phyloP scores from a whole-genome alignment of 2,888 invertebrate species.

The Chrysolina oricalcia region DNA sequence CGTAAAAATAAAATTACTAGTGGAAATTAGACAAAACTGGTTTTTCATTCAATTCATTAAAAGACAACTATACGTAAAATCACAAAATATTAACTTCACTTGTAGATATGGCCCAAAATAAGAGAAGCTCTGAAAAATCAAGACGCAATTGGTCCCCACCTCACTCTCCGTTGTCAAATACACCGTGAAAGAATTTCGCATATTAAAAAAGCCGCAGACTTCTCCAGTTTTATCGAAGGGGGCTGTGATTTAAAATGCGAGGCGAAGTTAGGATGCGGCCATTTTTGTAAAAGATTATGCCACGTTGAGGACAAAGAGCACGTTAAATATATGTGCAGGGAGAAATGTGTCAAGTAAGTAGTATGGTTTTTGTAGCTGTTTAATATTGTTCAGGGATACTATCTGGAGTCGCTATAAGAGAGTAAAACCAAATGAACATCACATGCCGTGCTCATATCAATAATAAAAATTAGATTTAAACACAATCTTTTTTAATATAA shows the following conservation, averaged over 20 bases:
- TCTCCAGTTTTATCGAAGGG: constrained; percentile 74
- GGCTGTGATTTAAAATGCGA: constrained; percentile 77
- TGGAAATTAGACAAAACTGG: too few relatives aligned
- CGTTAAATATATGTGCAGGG: constrained; percentile 70
- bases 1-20: too few relatives aligned
- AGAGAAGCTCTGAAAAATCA: constrained; percentile 72
- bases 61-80: too few relatives aligned
- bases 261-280: constrained; percentile 73
- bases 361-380: too few relatives aligned
- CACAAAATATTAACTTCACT: constrained; percentile 8
- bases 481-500: too few relatives aligned
- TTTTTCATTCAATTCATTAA: too few relatives aligned
- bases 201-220: constrained; percentile 68
- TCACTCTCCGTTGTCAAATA: constrained; percentile 74
- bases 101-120: constrained; percentile 75
- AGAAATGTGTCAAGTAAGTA: constrained; percentile 73
- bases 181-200: constrained; percentile 68
- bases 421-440: too few relatives aligned
- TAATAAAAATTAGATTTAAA: too few relatives aligned
- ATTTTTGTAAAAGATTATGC: constrained; percentile 77
- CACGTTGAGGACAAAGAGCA: constrained; percentile 77
- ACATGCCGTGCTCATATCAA: too few relatives aligned
- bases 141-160: constrained; percentile 74
- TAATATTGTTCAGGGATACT: background rate
- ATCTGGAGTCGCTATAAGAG: too few relatives aligned